Conservation (phyloP, 2,888 invertebrate genomes). For the Limenitis camilla region DNA sequence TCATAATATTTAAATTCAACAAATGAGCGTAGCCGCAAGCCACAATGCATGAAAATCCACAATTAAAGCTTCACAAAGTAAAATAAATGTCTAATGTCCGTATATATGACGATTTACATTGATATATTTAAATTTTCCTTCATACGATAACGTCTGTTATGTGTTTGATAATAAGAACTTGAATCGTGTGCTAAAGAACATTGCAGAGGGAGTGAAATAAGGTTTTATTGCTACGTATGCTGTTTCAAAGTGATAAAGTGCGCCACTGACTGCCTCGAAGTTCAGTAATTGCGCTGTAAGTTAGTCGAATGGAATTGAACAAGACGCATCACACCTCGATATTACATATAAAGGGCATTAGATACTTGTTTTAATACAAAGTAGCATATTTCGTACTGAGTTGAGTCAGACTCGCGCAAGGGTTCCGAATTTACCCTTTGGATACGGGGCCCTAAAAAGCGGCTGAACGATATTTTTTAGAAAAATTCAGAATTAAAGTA, state of each 20-base stretch:
- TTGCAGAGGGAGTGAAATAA: constrained; percentile 13
- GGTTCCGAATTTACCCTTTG: too few species aligned
- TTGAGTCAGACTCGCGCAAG: too few species aligned
- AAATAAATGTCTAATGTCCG: constrained; percentile 8
- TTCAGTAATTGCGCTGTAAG: constrained; percentile 24
- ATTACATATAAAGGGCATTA: too few species aligned
- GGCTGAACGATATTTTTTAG: too few species aligned
- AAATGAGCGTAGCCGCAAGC: background rate
- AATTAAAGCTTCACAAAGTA: constrained; percentile 11
- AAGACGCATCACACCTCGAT: too few species aligned
- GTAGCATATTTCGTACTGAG: too few species aligned
- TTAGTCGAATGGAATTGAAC: constrained; percentile 1
- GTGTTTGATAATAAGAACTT: constrained; percentile 5
- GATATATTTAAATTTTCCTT: background rate
- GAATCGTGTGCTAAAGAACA: constrained; percentile 8
- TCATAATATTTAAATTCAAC: background rate
- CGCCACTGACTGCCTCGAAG: constrained; percentile 21
- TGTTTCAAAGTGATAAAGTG: constrained; percentile 26
- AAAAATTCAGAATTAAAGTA: too few species aligned
- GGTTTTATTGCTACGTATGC: constrained; percentile 26
- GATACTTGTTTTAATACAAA: too few species aligned
- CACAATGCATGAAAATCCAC: constrained; percentile 7
- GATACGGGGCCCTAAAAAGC: too few species aligned
- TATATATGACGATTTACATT: background rate
- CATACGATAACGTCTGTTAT: constrained; percentile 5